phyloP scores from a whole-genome alignment of 2,797 vertebrate genomes.

The Alauda arvensis region DNA sequence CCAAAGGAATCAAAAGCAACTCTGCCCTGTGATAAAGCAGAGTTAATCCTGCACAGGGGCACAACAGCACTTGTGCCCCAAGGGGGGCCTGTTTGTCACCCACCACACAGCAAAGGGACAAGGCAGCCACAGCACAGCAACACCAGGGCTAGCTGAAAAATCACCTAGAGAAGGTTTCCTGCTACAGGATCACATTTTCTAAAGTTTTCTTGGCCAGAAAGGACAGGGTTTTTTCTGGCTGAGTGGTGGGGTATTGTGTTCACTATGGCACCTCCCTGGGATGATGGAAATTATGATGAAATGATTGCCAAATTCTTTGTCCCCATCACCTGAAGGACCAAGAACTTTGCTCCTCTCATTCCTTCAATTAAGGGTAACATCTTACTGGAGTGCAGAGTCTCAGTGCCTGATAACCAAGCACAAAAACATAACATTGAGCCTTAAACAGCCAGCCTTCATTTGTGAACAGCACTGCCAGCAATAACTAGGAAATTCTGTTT shows the following conservation, averaged over 20 bases:
- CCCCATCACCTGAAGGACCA: neutral
- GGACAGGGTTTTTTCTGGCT: neutral
- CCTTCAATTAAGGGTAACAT: neutral
- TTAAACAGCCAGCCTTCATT: neutral
- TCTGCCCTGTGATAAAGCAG: neutral
- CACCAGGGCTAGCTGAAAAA: neutral
- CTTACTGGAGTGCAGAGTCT: neutral
- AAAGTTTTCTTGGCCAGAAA: neutral
- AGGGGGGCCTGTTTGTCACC: neutral
- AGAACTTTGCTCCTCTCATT: neutral
- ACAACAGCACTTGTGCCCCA: neutral
- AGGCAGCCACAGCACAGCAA: accelerated
- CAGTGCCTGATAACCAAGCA: neutral
- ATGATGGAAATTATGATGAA: neutral
- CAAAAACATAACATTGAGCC: neutral
- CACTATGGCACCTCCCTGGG: accelerated
- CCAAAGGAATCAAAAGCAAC: neutral
- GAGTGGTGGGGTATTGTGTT: accelerated
- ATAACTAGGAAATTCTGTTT: neutral
- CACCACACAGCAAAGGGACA: neutral
- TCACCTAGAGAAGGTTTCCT: neutral
- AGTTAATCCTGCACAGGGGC: accelerated
- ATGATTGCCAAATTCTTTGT: neutral
- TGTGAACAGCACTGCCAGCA: neutral
- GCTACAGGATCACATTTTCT: accelerated